These are phyloP conservation scores for Platysternon megacephalum DNA, from an alignment of 2,113 vertebrate genomes.

Conservation along the genomic window DNA sequence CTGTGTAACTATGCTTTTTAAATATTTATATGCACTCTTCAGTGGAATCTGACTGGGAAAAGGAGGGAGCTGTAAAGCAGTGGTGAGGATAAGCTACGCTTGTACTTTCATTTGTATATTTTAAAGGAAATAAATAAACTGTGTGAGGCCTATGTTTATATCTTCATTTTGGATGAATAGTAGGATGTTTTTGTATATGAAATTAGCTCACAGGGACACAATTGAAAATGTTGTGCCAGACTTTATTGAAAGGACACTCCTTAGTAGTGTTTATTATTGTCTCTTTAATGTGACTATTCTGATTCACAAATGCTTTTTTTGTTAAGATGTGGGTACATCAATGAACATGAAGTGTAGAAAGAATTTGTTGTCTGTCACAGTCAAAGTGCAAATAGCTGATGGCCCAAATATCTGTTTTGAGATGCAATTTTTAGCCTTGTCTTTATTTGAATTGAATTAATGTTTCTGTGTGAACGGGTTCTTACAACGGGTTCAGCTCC, in stretches of 20 bases:
- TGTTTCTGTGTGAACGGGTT: neutral
- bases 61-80: neutral
- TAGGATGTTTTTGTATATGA: neutral
- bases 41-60: neutral
- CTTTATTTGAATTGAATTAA: neutral
- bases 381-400: neutral
- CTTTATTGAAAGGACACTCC: neutral
- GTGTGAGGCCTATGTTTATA: neutral
- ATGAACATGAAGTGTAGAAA: neutral
- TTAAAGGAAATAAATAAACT: neutral
- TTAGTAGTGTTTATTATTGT: neutral
- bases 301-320: neutral
- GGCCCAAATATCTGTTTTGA: neutral
- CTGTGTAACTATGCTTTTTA: neutral
- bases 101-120: neutral
- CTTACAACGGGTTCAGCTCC: neutral
- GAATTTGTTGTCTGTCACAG: neutral
- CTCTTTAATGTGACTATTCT: neutral
- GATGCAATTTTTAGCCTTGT: neutral
- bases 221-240: neutral
- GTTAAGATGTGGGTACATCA: neutral
- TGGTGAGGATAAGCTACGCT: neutral
- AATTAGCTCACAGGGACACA: neutral
- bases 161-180: neutral
- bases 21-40: neutral